Base-by-base conservation (phyloP, 2,113 vertebrate species). In the Strix uralensis region DNA sequence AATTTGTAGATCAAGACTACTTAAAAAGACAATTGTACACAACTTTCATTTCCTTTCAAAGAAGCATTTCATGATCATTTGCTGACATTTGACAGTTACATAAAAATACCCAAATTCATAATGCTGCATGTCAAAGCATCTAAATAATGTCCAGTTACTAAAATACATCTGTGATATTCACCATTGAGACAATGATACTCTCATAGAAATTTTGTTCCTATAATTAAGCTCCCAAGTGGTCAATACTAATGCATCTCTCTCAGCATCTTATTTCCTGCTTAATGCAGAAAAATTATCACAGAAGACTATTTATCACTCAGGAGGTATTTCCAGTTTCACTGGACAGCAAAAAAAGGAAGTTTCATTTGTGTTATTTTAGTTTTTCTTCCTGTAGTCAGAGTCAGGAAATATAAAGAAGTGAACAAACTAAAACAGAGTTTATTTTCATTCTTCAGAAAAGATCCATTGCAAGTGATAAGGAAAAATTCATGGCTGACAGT, bases 261-360 rank as follows among this genome's bases (percentile, higher is more conserved):
- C 77, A 92, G 86, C 67, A 91, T 83, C 63, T 83, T 86, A 92
- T 40, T 96, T 96, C 94, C 95, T 96, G 89, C 27, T 73, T 67
- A 84, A 67, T 67, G 72, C 32, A 91, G 83, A 78, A 87, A 92
- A 97, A 91, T 86, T 91, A 86, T 79, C 89, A 95, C 86, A 94
- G 51, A 91, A 74, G 81, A 32, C 72, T 67, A 83, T 91, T 94
- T 88, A 62, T 95, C 69, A 81, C 71, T 92, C 36, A 70, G 42
- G 62, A 86, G 63, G 38, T 61, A 92, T 90, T 95, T 97, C 71
- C 66, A 90, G 85, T 92, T 93, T 96, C 67, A 86, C 74, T 90
- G 63, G 67, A 90, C 29, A 88, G 93, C 8, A 87, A 80, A 92
- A 88, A 88, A 75, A 52, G 13, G 40, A 96, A 91, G 73, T 78